Evolutionary conservation across 2,888 invertebrate species (phyloP), one percentile per base, ranked within the genome.

Genomic region (Caenorhabditis doughertyi): DNA sequence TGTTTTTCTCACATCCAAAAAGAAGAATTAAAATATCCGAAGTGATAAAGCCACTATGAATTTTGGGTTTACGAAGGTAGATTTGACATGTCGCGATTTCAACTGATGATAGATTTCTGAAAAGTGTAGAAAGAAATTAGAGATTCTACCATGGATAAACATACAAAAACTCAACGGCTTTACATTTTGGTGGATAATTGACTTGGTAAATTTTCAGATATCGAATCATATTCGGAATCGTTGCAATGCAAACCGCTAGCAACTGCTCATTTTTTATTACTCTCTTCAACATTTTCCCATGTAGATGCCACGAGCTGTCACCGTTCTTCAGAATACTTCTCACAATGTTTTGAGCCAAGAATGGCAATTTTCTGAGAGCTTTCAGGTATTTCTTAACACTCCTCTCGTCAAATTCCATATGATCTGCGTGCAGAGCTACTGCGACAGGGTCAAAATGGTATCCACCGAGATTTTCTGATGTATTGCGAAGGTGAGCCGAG

Each of bases 341-440:
- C 0, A 79, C 67, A 32, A 79, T 65, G 32, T 72, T 79, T 16
- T 79, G 79, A 8, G 79, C 79, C 13, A 79, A 16, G 21, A 79
- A 79, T 7, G 79, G 72, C 18, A 72, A 58, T 4, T 72, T 67
- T 44, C 13, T 58, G 11, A 79, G 58, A 2, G n/a, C 9, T 51
- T 25, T 32, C 32, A 79, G 23, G n/a, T 51, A 58, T 9, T n/a
- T 49, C 23, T 67, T 21, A 1, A 72, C 5, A 39, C 29, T 72
- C 25, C 44, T 18, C 21, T 79, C 51, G 11, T 65, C 44, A 32
- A 79, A 79, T 18, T 11, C 18, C 1, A 79, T 32, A 29, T 79
- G 44, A 1, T 79, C 29, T 0, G 72, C 44, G 18, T 58, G n/a
- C 0, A n/a, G 2, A 2, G 70, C 47, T 21, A 72, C 79, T 8